Evolutionary conservation across 2,797 vertebrate genomes (phyloP).

Genomic region (Phaenicophaeus curvirostris): DNA sequence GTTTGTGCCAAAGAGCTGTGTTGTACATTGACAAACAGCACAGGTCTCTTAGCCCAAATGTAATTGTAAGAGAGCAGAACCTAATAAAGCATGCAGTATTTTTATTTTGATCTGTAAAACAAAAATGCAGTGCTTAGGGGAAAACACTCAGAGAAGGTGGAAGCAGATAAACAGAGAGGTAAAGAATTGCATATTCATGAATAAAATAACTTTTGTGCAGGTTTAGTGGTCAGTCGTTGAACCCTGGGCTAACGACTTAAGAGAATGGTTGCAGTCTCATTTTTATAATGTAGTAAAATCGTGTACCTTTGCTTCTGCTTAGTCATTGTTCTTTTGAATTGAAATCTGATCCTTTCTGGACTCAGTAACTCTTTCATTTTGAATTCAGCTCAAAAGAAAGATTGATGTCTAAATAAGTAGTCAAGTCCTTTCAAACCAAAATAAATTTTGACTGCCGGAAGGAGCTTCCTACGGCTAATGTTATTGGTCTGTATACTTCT

Average conservation of each 20-base stretch:
- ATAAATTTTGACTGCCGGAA: no score
- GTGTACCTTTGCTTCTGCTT: not conserved
- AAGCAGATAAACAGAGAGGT: not conserved
- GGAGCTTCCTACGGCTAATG: no score
- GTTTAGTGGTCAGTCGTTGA: not conserved
- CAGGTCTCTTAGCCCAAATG: slow-evolving; percentile 29
- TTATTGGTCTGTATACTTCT: no score
- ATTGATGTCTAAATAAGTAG: no score
- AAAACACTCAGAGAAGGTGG: not conserved
- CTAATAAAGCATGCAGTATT: slow-evolving; percentile 40
- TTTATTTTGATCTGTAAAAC: slow-evolving; percentile 34
- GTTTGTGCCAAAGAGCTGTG: slow-evolving; percentile 21
- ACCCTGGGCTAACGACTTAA: not conserved
- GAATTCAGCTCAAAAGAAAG: no score
- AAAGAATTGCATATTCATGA: not conserved
- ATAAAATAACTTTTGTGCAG: not conserved
- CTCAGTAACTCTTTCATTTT: no score
- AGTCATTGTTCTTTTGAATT: not conserved
- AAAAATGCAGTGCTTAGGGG: not conserved
- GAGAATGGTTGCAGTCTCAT: not conserved
- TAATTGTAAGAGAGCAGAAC: slow-evolving; percentile 22
- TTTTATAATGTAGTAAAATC: not conserved
- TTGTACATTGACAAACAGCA: slow-evolving; percentile 49
- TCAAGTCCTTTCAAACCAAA: no score
- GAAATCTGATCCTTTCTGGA: not conserved